A percentile compares a stretch with the other conserved stretches of the same genome.
phyloP scores from a whole-genome alignment of 2,888 invertebrate genomes.

The Craniophora ligustri region DNA sequence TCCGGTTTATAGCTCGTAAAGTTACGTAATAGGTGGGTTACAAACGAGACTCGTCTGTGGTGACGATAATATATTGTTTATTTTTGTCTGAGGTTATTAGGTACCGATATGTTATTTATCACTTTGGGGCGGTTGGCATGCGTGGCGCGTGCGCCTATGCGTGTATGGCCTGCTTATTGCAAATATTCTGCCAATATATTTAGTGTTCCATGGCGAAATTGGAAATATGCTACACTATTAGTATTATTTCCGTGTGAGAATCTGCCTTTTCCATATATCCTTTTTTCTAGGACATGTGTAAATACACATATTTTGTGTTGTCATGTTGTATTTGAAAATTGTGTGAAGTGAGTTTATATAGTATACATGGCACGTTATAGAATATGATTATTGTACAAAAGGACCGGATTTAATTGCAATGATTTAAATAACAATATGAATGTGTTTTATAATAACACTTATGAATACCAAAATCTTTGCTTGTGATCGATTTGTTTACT shows the following conservation, averaged over 20 bases:
- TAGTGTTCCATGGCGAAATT: slow-evolving; percentile 38
- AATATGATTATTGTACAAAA: too few species aligned
- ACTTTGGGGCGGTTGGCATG: slow-evolving; percentile 48
- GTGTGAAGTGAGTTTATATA: too few species aligned
- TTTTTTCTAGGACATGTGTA: too few species aligned
- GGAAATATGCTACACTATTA: slow-evolving; percentile 35
- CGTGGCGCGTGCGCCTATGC: slow-evolving; percentile 32
- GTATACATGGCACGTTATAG: too few species aligned
- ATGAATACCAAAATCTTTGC: too few species aligned
- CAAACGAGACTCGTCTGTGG: slow-evolving; percentile 56
- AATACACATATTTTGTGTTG: too few species aligned
- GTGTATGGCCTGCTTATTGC: slow-evolving; percentile 51
- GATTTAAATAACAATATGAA: too few species aligned
- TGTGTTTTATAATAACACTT: too few species aligned
- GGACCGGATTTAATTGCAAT: too few species aligned
- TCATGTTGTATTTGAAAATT: too few species aligned
- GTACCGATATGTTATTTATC: slow-evolving; percentile 58
- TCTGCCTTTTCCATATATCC: not conserved
- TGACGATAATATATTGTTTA: slow-evolving; percentile 66
- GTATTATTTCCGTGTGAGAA: slow-evolving; percentile 6
- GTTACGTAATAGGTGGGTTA: slow-evolving; percentile 60
- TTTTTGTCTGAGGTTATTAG: slow-evolving; percentile 61
- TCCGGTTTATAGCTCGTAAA: slow-evolving; percentile 73
- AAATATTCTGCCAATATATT: slow-evolving; percentile 44
- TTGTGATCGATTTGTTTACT: too few species aligned